Base-by-base conservation (phyloP, 2,113 vertebrate genomes). In the Eurypyga helias region DNA sequence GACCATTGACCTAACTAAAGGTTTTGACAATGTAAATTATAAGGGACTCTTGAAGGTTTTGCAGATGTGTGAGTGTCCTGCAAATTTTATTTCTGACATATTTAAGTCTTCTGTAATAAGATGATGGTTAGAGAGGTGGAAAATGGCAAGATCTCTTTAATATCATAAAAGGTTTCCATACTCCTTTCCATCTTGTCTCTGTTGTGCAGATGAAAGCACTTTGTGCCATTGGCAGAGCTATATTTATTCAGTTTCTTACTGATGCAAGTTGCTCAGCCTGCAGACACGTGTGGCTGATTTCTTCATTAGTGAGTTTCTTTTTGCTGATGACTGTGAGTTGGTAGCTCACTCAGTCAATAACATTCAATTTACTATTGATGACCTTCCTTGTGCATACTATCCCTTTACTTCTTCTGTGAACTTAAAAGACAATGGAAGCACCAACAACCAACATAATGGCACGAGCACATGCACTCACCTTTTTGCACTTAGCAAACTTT, bases 241-340 rank as follows among this genome's bases (percentile, higher is more conserved):
- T 62, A 89, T 92, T 96, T 93, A 89, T 84, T 70, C 76, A 38
- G 72, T 67, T 78, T 81, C 86, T 87, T 64, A 89, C 76, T 67
- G 80, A 89, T 82, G 60, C 46, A 87, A 71, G 69, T 89, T 87
- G 80, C 75, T 91, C 83, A 48, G 23, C 51, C 83, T 92, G 77
- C 72, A 95, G 89, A 93, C 82, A 89, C 9, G 3, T 89, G 64
- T 91, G 91, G 87, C 89, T 92, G 80, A 91, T 92, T 97, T 92
- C 87, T 92, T 95, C 93, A 94, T 96, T 89, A 96, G 72, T 23
- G 46, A 92, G 72, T 69, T 91, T 9, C 80, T 94, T 96, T 96
- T 67, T 96, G 94, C 89, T 95, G 93, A 94, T 96, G 89, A 67
- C 69, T 84, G 23, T 58, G 91, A 96, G 75, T 55, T 96, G 91